Evolutionary conservation across 2,888 invertebrate genomes (phyloP).

Genomic region (Oxytorus armatus): DNA sequence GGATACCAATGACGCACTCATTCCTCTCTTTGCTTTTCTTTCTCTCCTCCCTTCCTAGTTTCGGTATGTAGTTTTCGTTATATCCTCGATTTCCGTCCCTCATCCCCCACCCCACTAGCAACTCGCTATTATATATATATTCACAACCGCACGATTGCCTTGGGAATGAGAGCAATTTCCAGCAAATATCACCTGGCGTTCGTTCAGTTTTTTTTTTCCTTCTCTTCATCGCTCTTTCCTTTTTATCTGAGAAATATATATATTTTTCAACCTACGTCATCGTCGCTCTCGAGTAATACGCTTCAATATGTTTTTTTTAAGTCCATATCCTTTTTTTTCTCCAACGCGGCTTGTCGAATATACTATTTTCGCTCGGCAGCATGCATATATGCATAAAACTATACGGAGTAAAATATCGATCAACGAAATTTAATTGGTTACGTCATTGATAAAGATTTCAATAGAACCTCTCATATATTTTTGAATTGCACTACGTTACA

Average conservation of each 20-base stretch:
- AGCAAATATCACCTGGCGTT: slow-evolving; percentile 20
- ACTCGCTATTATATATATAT: slow-evolving; percentile 24
- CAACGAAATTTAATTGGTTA: background rate
- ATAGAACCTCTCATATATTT: too few species aligned
- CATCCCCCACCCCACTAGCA: too few species aligned
- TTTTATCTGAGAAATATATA: slow-evolving; percentile 49
- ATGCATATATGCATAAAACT: background rate
- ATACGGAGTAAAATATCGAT: background rate
- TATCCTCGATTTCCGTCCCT: slow-evolving; percentile 17
- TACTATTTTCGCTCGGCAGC: background rate
- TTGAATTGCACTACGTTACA: too few species aligned
- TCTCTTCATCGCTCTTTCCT: background rate
- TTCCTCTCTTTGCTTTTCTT: slow-evolving; percentile 13
- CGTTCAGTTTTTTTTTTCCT: background rate
- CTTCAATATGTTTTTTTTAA: slow-evolving; percentile 15
- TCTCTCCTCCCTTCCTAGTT: background rate
- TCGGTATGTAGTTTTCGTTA: slow-evolving; percentile 30
- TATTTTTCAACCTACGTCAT: slow-evolving; percentile 39
- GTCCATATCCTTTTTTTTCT: background rate
- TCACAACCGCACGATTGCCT: slow-evolving; percentile 17
- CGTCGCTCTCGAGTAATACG: slow-evolving; percentile 31
- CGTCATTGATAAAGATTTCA: too few species aligned
- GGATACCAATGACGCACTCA: slow-evolving; percentile 46
- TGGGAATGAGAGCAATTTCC: slow-evolving; percentile 35
- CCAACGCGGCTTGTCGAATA: background rate